A percentile compares a stretch with the other conserved stretches of the same genome.
phyloP scores from a whole-genome alignment of 2,797 vertebrate species.

The Siniperca scherzeri region DNA sequence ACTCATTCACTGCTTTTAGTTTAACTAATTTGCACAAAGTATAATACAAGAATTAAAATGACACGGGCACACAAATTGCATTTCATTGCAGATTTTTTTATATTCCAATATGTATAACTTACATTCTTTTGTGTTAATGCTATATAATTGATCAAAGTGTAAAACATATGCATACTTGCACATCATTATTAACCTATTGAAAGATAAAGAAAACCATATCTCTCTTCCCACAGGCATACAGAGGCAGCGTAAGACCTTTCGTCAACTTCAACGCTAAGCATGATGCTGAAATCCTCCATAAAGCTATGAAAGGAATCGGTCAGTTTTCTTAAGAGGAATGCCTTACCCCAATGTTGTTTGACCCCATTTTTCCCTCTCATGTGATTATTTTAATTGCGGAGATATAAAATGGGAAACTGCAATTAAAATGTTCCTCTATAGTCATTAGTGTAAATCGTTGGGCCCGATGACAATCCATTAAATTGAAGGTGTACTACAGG shows the following conservation, averaged over 20 bases:
- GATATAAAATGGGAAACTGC: constrained; percentile 3
- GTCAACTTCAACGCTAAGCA: constrained; percentile 91
- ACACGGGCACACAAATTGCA: neutral
- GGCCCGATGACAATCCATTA: neutral
- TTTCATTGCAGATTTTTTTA: neutral
- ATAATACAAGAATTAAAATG: neutral
- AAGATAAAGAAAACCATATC: neutral
- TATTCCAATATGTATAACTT: neutral
- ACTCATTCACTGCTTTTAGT: constrained; percentile 4
- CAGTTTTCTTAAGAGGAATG: constrained; percentile 57
- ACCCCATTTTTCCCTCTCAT: neutral
- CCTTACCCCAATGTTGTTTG: neutral
- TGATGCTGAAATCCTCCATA: constrained; percentile 93
- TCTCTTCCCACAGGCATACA: constrained; percentile 68
- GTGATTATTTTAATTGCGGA: constrained; percentile 11
- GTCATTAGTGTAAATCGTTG: constrained; percentile 46
- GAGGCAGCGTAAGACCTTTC: constrained; percentile 88
- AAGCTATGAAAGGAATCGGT: constrained; percentile 98
- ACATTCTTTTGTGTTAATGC: no score
- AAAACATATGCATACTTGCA: neutral
- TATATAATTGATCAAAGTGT: no score
- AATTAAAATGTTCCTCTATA: neutral
- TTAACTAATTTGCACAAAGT: neutral
- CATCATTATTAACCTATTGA: neutral
- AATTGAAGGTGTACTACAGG: constrained; percentile 7